These are phyloP conservation scores for Chrysomallon squamiferum DNA, from an alignment of 1,140 invertebrate genomes.

Conservation along the genomic window DNA sequence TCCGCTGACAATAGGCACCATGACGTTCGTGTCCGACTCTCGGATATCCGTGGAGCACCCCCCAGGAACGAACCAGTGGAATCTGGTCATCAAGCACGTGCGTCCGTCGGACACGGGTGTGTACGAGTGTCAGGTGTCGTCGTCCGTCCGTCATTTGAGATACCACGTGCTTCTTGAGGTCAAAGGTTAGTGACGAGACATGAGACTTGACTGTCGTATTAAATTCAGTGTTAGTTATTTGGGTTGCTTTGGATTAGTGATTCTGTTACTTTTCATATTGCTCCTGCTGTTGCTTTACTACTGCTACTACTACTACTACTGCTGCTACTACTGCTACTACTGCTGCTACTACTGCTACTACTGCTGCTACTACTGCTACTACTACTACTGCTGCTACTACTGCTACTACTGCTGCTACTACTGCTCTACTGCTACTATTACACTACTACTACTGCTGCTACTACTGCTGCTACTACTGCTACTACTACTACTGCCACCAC, in stretches of 20 bases:
- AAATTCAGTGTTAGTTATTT: too few species aligned
- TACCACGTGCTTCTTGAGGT: slow-evolving; percentile 27
- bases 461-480: too few species aligned
- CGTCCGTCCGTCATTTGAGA: slow-evolving; percentile 26
- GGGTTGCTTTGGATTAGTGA: background rate
- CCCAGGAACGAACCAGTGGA: slow-evolving; percentile 28
- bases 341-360: too few species aligned
- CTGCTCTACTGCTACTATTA: too few species aligned
- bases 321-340: background rate
- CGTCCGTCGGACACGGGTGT: slow-evolving; percentile 30
- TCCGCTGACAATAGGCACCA: slow-evolving; percentile 35
- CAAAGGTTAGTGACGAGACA: slow-evolving; percentile 25
- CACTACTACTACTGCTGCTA: too few species aligned
- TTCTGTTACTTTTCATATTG: background rate
- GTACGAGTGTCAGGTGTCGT: slow-evolving; percentile 50
- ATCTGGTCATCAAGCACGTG: slow-evolving; percentile 41
- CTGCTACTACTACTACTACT: background rate
- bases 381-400: too few species aligned
- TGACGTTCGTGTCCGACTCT: slow-evolving; percentile 28
- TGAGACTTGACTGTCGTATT: background rate
- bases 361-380: too few species aligned
- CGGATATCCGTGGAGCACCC: slow-evolving; percentile 25
- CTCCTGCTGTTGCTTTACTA: too few species aligned
- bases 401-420: too few species aligned
- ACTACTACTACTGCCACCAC: too few species aligned